Conservation (phyloP, 2,113 vertebrate genomes). For the Macrotus californicus region DNA sequence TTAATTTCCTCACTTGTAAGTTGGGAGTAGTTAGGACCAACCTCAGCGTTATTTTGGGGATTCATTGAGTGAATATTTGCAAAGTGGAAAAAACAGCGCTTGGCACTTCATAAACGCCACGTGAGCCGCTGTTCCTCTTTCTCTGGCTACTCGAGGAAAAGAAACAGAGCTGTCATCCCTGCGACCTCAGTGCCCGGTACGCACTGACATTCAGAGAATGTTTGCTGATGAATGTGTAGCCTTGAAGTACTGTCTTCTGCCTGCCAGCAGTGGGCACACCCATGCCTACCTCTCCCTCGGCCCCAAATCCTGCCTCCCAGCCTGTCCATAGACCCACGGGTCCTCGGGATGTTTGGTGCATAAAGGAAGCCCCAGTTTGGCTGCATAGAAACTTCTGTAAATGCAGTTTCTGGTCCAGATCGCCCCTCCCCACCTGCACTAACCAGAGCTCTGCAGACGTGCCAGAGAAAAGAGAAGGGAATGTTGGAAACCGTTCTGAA, state of each 20-base stretch:
- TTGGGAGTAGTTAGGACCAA: not conserved
- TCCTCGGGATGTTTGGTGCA: not conserved
- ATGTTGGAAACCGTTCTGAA: not conserved
- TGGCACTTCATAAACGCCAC: not conserved
- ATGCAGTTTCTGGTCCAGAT: too few relatives aligned
- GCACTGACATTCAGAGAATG: not conserved
- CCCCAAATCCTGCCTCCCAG: not conserved
- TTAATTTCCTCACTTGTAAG: not conserved
- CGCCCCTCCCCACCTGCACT: fast-evolving
- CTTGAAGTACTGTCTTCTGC: not conserved
- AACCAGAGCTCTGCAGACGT: not conserved
- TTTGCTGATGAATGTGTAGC: not conserved
- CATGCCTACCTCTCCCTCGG: not conserved
- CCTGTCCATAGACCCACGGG: not conserved
- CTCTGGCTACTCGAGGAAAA: not conserved
- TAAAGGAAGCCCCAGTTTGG: not conserved
- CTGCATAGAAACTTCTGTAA: fast-evolving
- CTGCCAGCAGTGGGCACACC: not conserved
- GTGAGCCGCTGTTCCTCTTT: not conserved
- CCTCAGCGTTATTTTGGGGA: not conserved
- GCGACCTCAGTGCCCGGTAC: fast-evolving
- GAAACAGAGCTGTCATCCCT: not conserved
- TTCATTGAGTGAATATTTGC: not conserved
- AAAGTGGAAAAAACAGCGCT: not conserved
- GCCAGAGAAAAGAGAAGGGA: not conserved